Base-by-base conservation (phyloP, 2,888 invertebrate genomes). In the Koerneria pararmatus region DNA sequence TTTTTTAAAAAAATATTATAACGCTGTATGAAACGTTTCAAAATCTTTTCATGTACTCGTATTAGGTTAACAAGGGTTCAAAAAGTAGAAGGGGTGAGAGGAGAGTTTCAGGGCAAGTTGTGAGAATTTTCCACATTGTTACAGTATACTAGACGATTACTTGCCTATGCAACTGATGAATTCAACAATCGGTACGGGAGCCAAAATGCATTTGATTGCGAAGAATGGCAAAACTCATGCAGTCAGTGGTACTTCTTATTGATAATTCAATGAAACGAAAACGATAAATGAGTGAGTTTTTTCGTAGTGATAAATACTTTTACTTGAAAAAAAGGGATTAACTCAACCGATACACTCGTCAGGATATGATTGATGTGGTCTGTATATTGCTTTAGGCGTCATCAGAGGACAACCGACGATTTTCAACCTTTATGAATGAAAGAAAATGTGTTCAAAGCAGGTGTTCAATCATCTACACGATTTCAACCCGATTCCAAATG, bases 191-290 rank as follows among this genome's bases (percentile, higher is more conserved):
- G 75, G 76, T 11, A 68, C 69, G 41, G 78, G 78, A n/a, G 74
- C 78, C 1, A 63, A 74, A 8, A 74, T 74, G 63, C 78, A 78
- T 31, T 49, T 78, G 8, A 49, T 70, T 15, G 71, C 73, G 5
- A 71, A 70, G 56, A 69, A 71, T 11, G 76, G 76, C 4, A 72
- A 74, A 60, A 77, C 75, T 29, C 74, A 75, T 64, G 75, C 75
- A 66, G 72, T 74, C 2, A 66, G 64, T 32, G 8, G 31, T n/a
- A n/a, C n/a, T n/a, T n/a, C n/a, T n/a, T n/a, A n/a, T n/a, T n/a
- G n/a, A n/a, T n/a, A n/a, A n/a, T n/a, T n/a, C n/a, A n/a, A n/a
- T n/a, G n/a, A n/a, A n/a, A n/a, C n/a, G n/a, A n/a, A n/a, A n/a
- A n/a, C n/a, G n/a, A n/a, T n/a, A n/a, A n/a, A n/a, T n/a, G n/a